These are phyloP conservation scores for Montipora foliosa DNA, from an alignment of 64 coral and sea anemone genomes.

Conservation along the genomic window DNA sequence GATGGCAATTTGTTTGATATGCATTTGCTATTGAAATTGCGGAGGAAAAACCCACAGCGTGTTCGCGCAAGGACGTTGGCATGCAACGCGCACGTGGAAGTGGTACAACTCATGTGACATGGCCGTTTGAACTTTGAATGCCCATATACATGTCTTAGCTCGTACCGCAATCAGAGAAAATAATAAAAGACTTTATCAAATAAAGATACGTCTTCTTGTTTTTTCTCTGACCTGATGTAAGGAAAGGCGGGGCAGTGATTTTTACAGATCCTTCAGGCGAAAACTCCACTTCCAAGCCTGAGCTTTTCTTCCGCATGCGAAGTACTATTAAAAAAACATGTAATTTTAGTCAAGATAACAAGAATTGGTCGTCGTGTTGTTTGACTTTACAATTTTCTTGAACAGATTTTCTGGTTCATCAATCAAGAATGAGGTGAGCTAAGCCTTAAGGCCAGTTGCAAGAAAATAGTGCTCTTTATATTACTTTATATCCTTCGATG, in stretches of 20 bases:
- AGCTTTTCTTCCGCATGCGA: no score
- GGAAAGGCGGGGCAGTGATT: no score
- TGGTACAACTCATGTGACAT: background rate
- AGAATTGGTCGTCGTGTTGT: background rate
- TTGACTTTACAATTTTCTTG: background rate
- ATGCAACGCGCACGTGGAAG: background rate
- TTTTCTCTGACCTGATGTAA: no score
- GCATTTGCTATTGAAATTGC: background rate
- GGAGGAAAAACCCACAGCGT: background rate
- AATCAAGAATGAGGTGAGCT: conserved; percentile 86
- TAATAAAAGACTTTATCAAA: background rate
- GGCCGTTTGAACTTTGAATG: background rate
- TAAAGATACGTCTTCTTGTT: background rate
- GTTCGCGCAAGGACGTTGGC: background rate
- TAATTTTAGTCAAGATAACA: no score
- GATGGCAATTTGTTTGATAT: background rate
- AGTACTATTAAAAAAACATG: no score
- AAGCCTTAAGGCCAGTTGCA: no score
- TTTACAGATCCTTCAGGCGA: no score
- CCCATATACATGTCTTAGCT: background rate
- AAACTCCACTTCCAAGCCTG: no score
- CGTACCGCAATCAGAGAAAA: background rate
- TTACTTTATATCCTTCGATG: background rate
- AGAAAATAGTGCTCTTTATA: background rate
- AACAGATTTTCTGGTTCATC: conserved; percentile 97